phyloP scores from a whole-genome alignment of 2,888 invertebrate species.

The Tenthredo distinguenda region DNA sequence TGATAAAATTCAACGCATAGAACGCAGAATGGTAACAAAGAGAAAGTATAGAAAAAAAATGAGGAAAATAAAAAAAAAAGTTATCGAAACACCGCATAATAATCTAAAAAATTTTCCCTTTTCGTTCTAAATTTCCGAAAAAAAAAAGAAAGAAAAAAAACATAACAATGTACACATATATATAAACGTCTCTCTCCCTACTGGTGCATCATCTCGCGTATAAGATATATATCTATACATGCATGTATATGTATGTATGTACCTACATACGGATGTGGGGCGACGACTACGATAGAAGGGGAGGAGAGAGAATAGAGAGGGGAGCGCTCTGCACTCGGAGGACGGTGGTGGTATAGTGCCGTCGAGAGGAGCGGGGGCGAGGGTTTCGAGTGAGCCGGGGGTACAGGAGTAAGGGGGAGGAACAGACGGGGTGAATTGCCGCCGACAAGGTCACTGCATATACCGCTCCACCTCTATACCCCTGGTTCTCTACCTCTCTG shows the following conservation, averaged over 20 bases:
- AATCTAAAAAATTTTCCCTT: no score
- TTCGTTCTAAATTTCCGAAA: neutral
- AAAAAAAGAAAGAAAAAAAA: neutral
- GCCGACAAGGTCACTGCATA: slow-evolving; percentile 76
- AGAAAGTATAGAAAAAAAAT: no score
- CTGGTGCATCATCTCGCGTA: neutral
- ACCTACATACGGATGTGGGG: slow-evolving; percentile 44
- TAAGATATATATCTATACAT: neutral
- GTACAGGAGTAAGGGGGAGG: slow-evolving; percentile 56
- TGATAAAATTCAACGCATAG: no score
- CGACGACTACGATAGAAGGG: slow-evolving; percentile 33
- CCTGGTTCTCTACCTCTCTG: slow-evolving; percentile 21
- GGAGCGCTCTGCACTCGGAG: slow-evolving; percentile 51
- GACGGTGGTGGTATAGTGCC: slow-evolving; percentile 22
- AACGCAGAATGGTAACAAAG: no score
- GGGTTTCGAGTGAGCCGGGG: slow-evolving; percentile 50
- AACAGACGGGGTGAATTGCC: slow-evolving; percentile 77
- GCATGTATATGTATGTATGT: neutral
- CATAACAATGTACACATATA: neutral
- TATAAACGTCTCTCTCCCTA: neutral
- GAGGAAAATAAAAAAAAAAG: no score
- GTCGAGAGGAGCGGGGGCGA: slow-evolving; percentile 53
- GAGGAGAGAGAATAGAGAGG: slow-evolving; percentile 54
- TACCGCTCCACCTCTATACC: slow-evolving; percentile 66
- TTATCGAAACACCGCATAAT: no score